These are phyloP conservation scores for Sphaerodactylus townsendi DNA, from an alignment of 2,113 vertebrate genomes.

Conservation along the genomic window DNA sequence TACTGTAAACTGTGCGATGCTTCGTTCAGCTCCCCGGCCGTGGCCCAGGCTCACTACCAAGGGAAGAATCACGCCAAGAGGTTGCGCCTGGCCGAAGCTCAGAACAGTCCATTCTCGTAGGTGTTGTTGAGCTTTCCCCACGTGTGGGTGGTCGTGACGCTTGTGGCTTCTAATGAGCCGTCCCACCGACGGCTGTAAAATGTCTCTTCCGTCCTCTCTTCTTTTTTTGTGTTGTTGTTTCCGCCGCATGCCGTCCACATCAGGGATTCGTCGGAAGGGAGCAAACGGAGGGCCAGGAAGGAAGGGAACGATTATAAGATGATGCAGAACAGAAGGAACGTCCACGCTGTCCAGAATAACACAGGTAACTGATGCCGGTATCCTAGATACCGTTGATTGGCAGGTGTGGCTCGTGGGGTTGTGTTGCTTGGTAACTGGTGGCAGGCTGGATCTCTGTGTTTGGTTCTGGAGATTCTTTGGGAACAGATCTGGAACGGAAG, in stretches of 20 bases:
- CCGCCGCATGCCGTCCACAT: conserved; percentile 27
- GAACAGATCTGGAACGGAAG: not conserved
- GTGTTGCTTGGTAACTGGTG: not conserved
- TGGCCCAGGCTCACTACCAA: conserved; percentile 97
- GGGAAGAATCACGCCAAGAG: conserved; percentile 97
- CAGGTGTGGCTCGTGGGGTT: not conserved
- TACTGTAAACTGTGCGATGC: conserved; percentile 98
- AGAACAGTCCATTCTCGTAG: conserved; percentile 86
- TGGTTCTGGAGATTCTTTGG: not conserved
- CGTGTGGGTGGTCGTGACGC: conserved; percentile 33
- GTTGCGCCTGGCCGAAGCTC: conserved; percentile 90
- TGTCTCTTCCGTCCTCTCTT: no score
- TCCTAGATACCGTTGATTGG: not conserved
- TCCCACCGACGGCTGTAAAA: conserved; percentile 17
- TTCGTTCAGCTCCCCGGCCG: conserved; percentile 94
- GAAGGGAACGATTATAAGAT: conserved; percentile 92
- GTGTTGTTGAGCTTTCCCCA: conserved; percentile 73
- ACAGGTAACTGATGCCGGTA: conserved; percentile 79
- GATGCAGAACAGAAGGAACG: conserved; percentile 87
- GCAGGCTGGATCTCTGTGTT: not conserved
- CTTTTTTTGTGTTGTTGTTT: not conserved
- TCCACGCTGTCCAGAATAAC: conserved; percentile 79
- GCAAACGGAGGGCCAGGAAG: conserved; percentile 81
- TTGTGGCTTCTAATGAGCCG: not conserved
- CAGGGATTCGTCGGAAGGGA: conserved; percentile 83